Conservation (phyloP, 2,888 invertebrate species). For the Ichneumoninae sp. region DNA sequence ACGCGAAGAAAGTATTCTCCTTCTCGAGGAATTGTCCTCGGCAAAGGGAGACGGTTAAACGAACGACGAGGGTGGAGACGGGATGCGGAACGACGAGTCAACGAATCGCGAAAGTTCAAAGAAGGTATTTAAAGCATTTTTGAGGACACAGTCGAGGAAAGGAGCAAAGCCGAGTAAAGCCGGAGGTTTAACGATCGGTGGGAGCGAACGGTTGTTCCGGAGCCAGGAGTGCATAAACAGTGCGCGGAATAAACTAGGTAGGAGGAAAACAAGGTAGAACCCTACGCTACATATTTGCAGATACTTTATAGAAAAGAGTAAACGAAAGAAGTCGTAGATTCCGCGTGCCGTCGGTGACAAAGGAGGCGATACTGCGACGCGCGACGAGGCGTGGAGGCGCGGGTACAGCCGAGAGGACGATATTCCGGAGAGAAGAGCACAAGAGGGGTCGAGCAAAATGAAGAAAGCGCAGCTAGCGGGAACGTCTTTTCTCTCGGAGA, state of each 20-base stretch:
- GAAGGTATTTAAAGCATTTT: background rate
- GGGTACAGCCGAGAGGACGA: background rate
- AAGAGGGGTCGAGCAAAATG: conserved; percentile 28
- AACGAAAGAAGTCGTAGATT: conserved; percentile 31
- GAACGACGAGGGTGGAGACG: background rate
- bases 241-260: background rate
- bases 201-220: background rate
- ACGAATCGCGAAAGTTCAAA: conserved; percentile 11
- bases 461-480: conserved; percentile 35
- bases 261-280: background rate
- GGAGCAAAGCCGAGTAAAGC: background rate
- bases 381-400: conserved; percentile 6
- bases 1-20: conserved; percentile 17
- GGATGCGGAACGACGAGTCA: background rate
- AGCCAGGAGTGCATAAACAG: background rate
- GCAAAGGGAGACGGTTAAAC: background rate
- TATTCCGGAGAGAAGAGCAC: conserved; percentile 8
- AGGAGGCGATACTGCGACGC: conserved; percentile 13
- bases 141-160: background rate
- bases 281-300: background rate
- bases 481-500: conserved; percentile 45
- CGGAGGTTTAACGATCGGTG: conserved; percentile 12
- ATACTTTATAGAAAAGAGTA: background rate
- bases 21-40: background rate
- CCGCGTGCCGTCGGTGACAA: conserved; percentile 15